phyloP scores from a whole-genome alignment of 2,888 invertebrate species.

The Pammene aurita region DNA sequence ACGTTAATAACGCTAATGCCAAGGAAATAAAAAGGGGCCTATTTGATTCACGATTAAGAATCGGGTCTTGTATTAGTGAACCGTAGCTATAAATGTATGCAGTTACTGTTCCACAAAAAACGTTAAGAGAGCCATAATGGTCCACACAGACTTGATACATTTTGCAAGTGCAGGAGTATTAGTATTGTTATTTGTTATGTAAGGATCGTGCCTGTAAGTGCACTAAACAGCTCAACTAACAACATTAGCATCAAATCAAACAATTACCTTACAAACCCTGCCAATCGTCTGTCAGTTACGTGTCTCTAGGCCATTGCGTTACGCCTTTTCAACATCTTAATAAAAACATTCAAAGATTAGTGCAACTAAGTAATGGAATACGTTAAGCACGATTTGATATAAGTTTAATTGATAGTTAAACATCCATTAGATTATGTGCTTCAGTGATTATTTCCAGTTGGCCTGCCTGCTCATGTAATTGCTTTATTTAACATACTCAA shows the following conservation, averaged over 20 bases:
- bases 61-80: conserved; percentile 1
- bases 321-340: conserved; percentile 26
- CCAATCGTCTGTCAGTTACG: conserved; percentile 40
- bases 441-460: conserved; percentile 25
- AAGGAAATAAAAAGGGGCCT: not conserved
- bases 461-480: conserved; percentile 19
- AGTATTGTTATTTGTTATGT: conserved; percentile 33
- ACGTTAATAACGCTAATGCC: no score
- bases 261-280: conserved; percentile 45
- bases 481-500: conserved; percentile 18
- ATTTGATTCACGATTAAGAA: conserved; percentile 13
- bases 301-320: conserved; percentile 25
- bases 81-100: not conserved
- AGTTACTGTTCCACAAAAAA: not conserved
- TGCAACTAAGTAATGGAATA: conserved; percentile 4
- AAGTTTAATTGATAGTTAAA: conserved; percentile 29
- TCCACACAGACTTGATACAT: not conserved
- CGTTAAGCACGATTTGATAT: conserved; percentile 7
- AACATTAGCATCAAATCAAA: conserved; percentile 49
- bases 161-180: not conserved
- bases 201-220: conserved; percentile 47
- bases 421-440: conserved; percentile 36
- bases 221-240: conserved; percentile 45
- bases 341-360: conserved; percentile 23
- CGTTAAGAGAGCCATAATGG: not conserved